Conservation (phyloP, 2,797 vertebrate species). For the Sylvilagus floridanus region DNA sequence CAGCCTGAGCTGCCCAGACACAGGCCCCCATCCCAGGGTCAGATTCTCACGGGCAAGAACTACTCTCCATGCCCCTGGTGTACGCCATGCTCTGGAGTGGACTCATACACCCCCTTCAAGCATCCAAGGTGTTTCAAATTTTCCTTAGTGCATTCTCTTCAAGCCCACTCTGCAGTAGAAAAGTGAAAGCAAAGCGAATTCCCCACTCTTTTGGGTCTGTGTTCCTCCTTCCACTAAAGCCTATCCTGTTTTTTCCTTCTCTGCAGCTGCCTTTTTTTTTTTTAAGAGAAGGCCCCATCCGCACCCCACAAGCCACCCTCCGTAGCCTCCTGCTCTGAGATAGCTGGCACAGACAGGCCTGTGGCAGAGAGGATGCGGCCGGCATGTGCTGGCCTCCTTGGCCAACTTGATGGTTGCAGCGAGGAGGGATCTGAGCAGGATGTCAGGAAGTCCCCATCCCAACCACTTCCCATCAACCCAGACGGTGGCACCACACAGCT, state of each 20-base stretch:
- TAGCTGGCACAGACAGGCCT: not conserved
- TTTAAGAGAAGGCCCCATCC: not conserved
- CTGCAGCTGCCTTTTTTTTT: not conserved
- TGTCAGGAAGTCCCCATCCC: not conserved
- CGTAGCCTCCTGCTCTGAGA: not conserved
- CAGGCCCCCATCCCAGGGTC: slow-evolving; percentile 71
- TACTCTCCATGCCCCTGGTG: slow-evolving; percentile 30
- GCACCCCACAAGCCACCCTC: not conserved
- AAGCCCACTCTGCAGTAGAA: slow-evolving; percentile 75
- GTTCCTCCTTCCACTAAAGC: not conserved
- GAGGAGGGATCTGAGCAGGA: not conserved
- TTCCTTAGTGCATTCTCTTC: slow-evolving; percentile 72
- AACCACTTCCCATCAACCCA: not conserved
- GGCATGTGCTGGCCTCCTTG: not conserved
- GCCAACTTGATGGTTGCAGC: not conserved
- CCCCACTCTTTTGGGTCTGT: not conserved
- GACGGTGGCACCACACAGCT: not conserved
- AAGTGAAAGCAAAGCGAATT: slow-evolving; percentile 29
- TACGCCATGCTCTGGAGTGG: slow-evolving; percentile 49
- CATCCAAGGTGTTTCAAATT: slow-evolving; percentile 70
- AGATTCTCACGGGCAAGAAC: slow-evolving; percentile 72
- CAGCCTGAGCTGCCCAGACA: slow-evolving; percentile 57
- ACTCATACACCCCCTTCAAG: slow-evolving; percentile 35
- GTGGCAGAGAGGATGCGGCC: not conserved
- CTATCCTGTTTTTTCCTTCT: not conserved